Evolutionary conservation across 2,113 vertebrate species (phyloP), one percentile per base, ranked within the genome.

Genomic region (Cacatua alba): DNA sequence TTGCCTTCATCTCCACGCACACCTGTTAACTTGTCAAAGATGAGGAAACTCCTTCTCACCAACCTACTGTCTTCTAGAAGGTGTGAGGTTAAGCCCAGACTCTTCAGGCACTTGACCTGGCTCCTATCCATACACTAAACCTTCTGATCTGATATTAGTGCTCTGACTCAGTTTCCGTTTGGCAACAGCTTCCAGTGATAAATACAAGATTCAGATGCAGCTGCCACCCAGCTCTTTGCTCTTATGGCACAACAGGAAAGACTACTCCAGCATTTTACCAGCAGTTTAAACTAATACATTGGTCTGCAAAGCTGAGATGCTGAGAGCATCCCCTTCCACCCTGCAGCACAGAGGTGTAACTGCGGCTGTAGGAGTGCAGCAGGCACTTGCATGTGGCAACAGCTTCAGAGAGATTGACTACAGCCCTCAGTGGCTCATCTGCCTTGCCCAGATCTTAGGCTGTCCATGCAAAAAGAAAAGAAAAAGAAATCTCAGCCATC

Each of bases 141-240:
- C 49, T 31, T 90, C 92, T 57, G 86, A 44, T 64, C 21, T 65
- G 92, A 48, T 60, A 86, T 84, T 79, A 87, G 83, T 69, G 60
- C 86, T 91, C 76, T 94, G 88, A 95, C 81, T 95, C 93, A 87
- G 69, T 91, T 92, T 95, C 52, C 29, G 41, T 94, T 91, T 76
- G 72, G 72, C 77, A 94, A 31, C 55, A 79, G 26, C 43, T 82
- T 31, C 41, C 48, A 23, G 48, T 60, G 35, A 51, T 41, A 80
- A 90, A 68, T 24, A 37, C 70, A 26, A 0, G 0, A 17, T 25
- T 82, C 0, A 82, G 62, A 48, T 0, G 3, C 77, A 87, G 86
- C 48, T 94, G 29, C 72, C 77, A 55, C 57, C 77, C 64, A 64
- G 69, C 53, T 90, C 19, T 79, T 92, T 51, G 59, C 35, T 55